phyloP scores from a whole-genome alignment of 2,113 vertebrate species.

The Notarius quadriscutis region DNA sequence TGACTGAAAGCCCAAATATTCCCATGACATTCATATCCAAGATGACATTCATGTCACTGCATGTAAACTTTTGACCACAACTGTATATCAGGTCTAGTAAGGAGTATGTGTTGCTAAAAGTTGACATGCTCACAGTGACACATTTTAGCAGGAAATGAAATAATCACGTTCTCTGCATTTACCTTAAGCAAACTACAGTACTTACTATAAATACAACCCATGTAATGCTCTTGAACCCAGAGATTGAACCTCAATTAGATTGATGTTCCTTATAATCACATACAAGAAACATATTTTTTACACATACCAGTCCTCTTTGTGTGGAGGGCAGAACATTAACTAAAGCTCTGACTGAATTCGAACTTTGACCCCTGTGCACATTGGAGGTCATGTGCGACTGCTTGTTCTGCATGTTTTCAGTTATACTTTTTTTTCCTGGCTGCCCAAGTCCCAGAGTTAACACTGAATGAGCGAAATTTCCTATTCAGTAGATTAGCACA shows the following conservation, averaged over 20 bases:
- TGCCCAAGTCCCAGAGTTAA: not conserved
- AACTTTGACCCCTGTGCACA: slow-evolving; percentile 67
- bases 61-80: too few relatives aligned
- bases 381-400: not conserved
- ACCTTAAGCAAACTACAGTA: slow-evolving; percentile 36
- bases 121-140: slow-evolving; percentile 6
- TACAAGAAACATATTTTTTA: slow-evolving; percentile 70
- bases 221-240: slow-evolving; percentile 23
- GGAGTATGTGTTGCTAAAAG: not conserved
- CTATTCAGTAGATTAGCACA: slow-evolving; percentile 65
- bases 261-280: slow-evolving; percentile 66
- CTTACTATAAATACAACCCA: slow-evolving; percentile 59
- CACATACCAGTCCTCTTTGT: slow-evolving; percentile 59
- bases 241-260: slow-evolving; percentile 40
- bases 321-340: slow-evolving; percentile 60
- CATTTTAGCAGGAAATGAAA: slow-evolving; percentile 15
- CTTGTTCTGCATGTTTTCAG: not conserved
- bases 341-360: slow-evolving; percentile 58
- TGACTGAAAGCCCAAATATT: too few relatives aligned
- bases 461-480: slow-evolving; percentile 49
- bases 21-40: too few relatives aligned
- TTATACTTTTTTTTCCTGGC: not conserved
- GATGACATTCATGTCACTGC: too few relatives aligned
- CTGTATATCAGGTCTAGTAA: too few relatives aligned
- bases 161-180: slow-evolving; percentile 17